These are phyloP conservation scores for Furcifer pardalis DNA, from an alignment of 2,797 vertebrate species.

Conservation along the genomic window DNA sequence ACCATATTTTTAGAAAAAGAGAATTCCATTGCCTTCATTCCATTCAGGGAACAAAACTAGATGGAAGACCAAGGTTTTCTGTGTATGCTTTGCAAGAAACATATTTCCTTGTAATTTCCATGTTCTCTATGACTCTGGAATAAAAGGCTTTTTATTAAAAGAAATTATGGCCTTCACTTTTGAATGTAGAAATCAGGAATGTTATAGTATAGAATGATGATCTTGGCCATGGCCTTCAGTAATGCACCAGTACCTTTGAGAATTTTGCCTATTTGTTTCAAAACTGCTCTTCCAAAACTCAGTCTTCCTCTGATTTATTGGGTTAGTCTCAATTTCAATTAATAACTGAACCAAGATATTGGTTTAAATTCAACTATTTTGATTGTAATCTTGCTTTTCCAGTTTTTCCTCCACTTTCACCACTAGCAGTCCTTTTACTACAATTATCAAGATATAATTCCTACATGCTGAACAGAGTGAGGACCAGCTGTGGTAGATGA, in stretches of 20 bases:
- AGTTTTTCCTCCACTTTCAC: neutral
- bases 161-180: neutral
- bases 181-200: neutral
- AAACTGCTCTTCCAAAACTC: too few relatives aligned
- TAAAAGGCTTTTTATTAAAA: neutral
- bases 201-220: neutral
- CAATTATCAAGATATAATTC: neutral
- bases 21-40: neutral
- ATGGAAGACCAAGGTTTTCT: rapidly evolving
- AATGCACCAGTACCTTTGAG: too few relatives aligned
- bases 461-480: too few relatives aligned
- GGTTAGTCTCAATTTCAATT: too few relatives aligned
- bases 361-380: too few relatives aligned
- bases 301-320: too few relatives aligned
- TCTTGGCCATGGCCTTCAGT: too few relatives aligned
- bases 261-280: too few relatives aligned
- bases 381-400: too few relatives aligned
- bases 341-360: too few relatives aligned
- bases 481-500: too few relatives aligned
- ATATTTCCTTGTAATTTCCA: neutral
- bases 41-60: neutral
- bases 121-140: neutral
- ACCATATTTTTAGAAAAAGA: neutral
- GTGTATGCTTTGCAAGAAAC: neutral
- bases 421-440: neutral